Conservation (phyloP, 2,888 invertebrate genomes). For the Apamea anceps region DNA sequence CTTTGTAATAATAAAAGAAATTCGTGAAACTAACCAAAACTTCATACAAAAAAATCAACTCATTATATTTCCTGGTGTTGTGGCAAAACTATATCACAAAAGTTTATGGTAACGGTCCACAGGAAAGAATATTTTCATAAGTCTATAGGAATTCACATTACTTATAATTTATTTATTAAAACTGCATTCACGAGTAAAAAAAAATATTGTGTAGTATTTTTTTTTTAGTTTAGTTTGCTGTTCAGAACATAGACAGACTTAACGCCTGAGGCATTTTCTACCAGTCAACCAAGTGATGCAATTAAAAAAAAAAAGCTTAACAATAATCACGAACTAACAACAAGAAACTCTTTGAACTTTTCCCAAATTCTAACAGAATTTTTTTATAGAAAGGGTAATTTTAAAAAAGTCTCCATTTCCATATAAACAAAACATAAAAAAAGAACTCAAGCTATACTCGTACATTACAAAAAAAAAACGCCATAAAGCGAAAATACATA, state of each 20-base stretch:
- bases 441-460: constrained; percentile 35
- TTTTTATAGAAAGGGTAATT: neutral
- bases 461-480: constrained; percentile 70
- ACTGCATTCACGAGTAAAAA: too few relatives aligned
- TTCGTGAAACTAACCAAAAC: too few relatives aligned
- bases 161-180: too few relatives aligned
- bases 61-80: neutral
- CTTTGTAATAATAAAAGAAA: neutral
- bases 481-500: constrained; percentile 79
- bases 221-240: too few relatives aligned
- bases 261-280: too few relatives aligned
- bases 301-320: neutral
- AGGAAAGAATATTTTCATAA: neutral
- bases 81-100: neutral
- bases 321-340: neutral
- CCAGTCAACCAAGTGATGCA: too few relatives aligned
- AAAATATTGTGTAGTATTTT: too few relatives aligned
- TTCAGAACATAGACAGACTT: too few relatives aligned
- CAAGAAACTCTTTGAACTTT: constrained; percentile 2
- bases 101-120: neutral
- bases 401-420: constrained; percentile 23
- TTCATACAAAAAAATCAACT: neutral
- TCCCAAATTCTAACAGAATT: neutral
- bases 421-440: constrained; percentile 45
- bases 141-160: neutral